Conservation (phyloP, 2,888 invertebrate genomes). For the Sphinx pinastri region DNA sequence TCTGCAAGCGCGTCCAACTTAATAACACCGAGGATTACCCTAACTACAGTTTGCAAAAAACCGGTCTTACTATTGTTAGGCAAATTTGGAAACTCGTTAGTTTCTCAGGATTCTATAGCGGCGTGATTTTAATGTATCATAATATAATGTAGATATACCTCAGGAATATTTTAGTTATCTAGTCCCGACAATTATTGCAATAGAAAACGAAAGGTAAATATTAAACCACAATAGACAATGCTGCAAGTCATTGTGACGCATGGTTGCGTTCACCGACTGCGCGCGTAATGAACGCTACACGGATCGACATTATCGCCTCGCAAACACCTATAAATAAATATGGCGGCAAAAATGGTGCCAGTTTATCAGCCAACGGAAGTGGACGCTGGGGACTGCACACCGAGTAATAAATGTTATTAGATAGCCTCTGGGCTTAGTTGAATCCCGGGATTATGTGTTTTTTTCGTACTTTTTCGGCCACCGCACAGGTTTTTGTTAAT, state of each 20-base stretch:
- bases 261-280: conserved; percentile 46
- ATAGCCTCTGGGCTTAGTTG: conserved; percentile 82
- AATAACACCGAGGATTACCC: too few species aligned
- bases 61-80: too few species aligned
- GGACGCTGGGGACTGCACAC: conserved; percentile 79
- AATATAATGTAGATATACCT: too few species aligned
- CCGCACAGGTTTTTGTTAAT: conserved; percentile 77
- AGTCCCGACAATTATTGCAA: not conserved
- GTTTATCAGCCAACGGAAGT: conserved; percentile 83
- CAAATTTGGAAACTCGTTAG: too few species aligned
- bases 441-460: conserved; percentile 64
- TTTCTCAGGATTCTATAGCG: too few species aligned
- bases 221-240: conserved; percentile 19
- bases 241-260: conserved; percentile 14
- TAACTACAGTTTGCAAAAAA: too few species aligned
- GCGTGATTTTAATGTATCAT: too few species aligned
- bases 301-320: conserved; percentile 74
- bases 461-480: conserved; percentile 72
- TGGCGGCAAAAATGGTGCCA: conserved; percentile 82
- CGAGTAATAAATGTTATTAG: conserved; percentile 84
- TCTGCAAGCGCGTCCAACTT: too few species aligned
- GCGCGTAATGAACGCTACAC: conserved; percentile 65
- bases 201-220: not conserved
- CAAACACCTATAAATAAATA: conserved; percentile 82
- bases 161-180: not conserved